Base-by-base conservation (phyloP, 2,797 vertebrate species). In the Sciaenops ocellatus region DNA sequence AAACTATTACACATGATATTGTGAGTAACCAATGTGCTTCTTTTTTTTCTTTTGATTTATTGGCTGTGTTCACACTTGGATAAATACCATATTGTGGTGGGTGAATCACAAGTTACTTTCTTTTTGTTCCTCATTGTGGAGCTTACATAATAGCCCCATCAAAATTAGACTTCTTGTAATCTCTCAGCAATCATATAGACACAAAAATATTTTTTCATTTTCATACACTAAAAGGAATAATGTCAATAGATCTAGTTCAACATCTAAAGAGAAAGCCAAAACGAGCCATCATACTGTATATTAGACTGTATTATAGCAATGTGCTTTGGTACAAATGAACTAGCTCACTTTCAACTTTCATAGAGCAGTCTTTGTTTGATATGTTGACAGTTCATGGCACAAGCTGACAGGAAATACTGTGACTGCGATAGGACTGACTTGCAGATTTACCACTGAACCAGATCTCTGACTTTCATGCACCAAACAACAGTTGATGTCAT, bases 401-500 rank as follows among this genome's bases (percentile, higher is more conserved):
- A 30, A 7, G 12, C 12, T 60, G 22, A 65, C 28, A 24, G 42
- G 24, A 72, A 62, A 52, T 70, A 15, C 20, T 42, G 7, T 3
- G 5, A 17, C 11, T 16, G 24, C 16, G 16, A 15, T 4, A 20
- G 34, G 0, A 73, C 55, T 48, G 20, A 64, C n/a, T n/a, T 48
- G 8, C 26, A 75, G 24, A 28, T 69, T 77, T 56, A 3, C 10
- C 52, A 68, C 16, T 51, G 18, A 82, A 65, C 67, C 69, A 61
- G 22, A 51, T 65, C 52, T 70, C 67, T 67, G 64, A 75, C 57
- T 42, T 28, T 3, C 30, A 62, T 1, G 16, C 68, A 38, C 7
- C 46, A 70, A 80, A 73, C 42, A 70, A 55, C 38, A 48, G 51
- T 5, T 50, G 34, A 44, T 69, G 59, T 59, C 56, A n/a, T n/a